A percentile compares a stretch with the other conserved stretches of the same genome.
Conservation (phyloP, 2,888 invertebrate species). For the Micoletzkya japonica region DNA sequence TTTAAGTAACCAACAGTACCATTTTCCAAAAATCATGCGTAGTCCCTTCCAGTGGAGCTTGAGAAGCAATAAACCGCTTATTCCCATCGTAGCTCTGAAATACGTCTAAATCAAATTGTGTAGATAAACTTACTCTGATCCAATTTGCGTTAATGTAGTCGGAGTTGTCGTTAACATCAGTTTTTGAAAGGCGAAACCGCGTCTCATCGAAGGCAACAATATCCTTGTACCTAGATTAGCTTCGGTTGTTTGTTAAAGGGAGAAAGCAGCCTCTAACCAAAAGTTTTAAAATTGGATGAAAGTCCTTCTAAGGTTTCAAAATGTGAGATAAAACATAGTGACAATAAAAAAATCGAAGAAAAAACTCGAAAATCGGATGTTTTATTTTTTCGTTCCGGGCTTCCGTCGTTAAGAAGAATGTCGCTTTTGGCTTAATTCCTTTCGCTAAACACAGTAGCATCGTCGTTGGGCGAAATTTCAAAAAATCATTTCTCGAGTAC, state of each 20-base stretch:
- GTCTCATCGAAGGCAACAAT: constrained; percentile 68
- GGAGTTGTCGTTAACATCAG: constrained; percentile 48
- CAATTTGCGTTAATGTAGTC: constrained; percentile 70
- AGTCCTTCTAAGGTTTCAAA: no score
- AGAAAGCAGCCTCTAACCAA: no score
- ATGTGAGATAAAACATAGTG: no score
- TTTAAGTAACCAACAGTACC: neutral
- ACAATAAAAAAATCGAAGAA: no score
- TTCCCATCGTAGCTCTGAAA: constrained; percentile 67
- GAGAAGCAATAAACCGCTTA: constrained; percentile 68
- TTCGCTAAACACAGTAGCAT: no score
- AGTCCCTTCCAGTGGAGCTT: constrained; percentile 68
- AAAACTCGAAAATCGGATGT: no score
- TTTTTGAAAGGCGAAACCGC: constrained; percentile 65
- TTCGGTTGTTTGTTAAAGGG: no score
- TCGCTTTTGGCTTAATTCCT: constrained; percentile 29
- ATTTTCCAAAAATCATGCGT: constrained; percentile 43
- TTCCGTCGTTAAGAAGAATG: constrained; percentile 52
- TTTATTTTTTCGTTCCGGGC: no score
- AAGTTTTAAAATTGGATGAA: no score
- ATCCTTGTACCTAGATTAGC: constrained; percentile 67
- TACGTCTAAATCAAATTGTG: neutral
- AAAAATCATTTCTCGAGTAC: no score
- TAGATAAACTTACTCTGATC: constrained; percentile 58
- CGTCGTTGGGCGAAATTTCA: no score